Evolutionary conservation across 2,797 vertebrate genomes (phyloP).

Genomic region (Cryptoblepharus egeriae): DNA sequence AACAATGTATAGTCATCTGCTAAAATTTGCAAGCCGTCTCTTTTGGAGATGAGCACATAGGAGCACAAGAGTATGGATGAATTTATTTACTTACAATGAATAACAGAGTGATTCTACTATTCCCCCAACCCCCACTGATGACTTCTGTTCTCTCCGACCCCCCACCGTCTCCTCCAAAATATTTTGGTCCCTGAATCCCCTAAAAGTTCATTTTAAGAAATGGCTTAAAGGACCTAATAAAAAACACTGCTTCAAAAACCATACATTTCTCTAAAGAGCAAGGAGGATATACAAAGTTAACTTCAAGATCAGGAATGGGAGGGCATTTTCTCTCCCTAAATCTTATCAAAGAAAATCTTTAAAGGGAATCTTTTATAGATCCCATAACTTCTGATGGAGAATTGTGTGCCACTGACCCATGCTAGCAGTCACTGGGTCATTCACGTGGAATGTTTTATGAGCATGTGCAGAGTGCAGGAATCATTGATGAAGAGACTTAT

Average conservation of each 20-base stretch:
- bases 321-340: background rate
- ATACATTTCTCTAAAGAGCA: background rate
- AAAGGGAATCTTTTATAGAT: background rate
- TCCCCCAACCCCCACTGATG: too few relatives aligned
- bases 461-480: background rate
- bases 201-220: background rate
- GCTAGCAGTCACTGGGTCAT: background rate
- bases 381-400: background rate
- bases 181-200: background rate
- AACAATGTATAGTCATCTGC: background rate
- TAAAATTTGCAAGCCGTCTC: background rate
- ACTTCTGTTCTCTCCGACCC: too few relatives aligned
- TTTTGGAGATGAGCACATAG: too few relatives aligned
- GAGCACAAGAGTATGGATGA: background rate
- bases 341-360: background rate
- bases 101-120: background rate
- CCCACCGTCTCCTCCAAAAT: too few relatives aligned
- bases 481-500: background rate
- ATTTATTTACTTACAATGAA: background rate
- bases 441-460: background rate
- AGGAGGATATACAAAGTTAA: background rate
- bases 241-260: background rate
- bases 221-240: too few relatives aligned
- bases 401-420: background rate
- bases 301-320: background rate